Percentiles rank a stretch among this genome's conserved stretches.
phyloP scores from a whole-genome alignment of 2,113 vertebrate species.

The Oenanthe melanoleuca region DNA sequence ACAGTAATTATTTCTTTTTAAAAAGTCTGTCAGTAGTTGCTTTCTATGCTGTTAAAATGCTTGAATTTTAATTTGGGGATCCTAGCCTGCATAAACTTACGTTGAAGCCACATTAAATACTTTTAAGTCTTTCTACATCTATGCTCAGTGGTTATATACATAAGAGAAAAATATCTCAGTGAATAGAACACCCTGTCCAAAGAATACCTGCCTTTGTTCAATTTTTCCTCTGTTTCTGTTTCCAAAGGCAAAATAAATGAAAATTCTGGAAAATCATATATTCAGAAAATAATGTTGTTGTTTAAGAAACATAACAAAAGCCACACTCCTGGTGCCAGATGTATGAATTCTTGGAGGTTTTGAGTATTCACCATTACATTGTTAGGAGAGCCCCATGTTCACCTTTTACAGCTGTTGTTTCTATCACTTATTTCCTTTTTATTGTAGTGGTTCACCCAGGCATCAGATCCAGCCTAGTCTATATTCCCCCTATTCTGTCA shows the following conservation, averaged over 20 bases:
- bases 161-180: neutral
- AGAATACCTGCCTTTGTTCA: neutral
- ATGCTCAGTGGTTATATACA: neutral
- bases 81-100: neutral
- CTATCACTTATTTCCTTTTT: neutral
- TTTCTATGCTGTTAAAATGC: neutral
- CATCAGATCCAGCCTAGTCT: neutral
- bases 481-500: neutral
- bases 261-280: neutral
- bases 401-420: neutral
- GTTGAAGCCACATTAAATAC: neutral
- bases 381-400: neutral
- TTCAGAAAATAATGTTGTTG: neutral
- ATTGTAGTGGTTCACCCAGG: neutral
- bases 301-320: neutral
- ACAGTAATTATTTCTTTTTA: neutral
- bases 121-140: neutral
- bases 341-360: neutral
- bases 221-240: neutral
- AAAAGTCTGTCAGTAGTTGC: neutral
- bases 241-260: neutral
- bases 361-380: fast-evolving
- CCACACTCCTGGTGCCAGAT: fast-evolving
- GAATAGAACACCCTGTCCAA: neutral
- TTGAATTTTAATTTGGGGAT: neutral